Evolutionary conservation across 2,113 vertebrate species (phyloP).

Genomic region (Typhlomys cinereus): DNA sequence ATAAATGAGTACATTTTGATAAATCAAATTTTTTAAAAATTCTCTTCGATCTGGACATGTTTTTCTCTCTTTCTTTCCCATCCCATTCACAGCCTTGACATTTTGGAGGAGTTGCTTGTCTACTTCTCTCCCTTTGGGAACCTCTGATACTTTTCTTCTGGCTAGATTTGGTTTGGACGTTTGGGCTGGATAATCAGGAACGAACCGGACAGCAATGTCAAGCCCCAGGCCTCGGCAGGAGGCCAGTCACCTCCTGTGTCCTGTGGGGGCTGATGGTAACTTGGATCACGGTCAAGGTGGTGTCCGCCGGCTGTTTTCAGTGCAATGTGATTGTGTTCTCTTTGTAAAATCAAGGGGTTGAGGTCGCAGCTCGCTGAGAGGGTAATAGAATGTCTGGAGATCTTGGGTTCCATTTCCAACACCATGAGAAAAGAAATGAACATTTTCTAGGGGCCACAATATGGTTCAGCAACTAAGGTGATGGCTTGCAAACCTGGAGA

Average conservation of each 20-base stretch:
- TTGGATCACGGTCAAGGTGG: background rate
- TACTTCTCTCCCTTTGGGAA: constrained; percentile 7
- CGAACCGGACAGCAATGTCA: background rate
- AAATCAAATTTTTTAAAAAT: no score
- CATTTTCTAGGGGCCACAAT: no score
- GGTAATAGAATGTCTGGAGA: background rate
- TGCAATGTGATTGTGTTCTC: background rate
- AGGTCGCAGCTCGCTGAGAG: background rate
- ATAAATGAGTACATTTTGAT: no score
- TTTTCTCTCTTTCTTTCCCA: background rate
- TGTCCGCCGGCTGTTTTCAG: background rate
- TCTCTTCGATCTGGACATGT: background rate
- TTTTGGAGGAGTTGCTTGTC: constrained; percentile 17
- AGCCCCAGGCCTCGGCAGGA: background rate
- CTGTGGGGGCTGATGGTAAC: background rate
- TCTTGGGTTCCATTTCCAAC: background rate
- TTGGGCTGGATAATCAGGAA: background rate
- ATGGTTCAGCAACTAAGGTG: no score
- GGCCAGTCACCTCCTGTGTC: background rate
- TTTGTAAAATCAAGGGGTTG: background rate
- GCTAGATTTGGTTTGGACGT: background rate
- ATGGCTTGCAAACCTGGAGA: no score
- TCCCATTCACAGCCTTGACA: constrained; percentile 19
- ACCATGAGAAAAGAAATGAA: background rate
- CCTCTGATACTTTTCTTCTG: background rate